Base-by-base conservation (phyloP, 53 echinoderm and acorn worm species). In the Holothuria leucospilota region DNA sequence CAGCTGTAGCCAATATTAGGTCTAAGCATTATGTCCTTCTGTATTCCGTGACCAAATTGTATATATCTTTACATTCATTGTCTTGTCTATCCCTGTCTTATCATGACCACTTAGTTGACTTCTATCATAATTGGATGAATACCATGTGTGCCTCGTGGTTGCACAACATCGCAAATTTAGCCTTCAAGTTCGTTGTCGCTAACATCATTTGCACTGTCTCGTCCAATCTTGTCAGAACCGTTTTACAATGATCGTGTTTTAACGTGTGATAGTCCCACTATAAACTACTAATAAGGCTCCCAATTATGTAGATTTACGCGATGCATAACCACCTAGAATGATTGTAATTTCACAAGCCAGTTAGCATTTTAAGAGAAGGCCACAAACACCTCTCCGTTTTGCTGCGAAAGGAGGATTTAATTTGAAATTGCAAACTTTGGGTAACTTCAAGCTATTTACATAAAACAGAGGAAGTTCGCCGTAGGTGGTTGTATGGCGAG, bases 381-480 rank as follows among this genome's bases (percentile, higher is more conserved):
- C 72, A 72, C 41, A 72, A 72, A 41, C 41, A 41, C 72, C 72
- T 40, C 49, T 24, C 41, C 20, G 21, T 72, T 72, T 72, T 23
- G 72, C 21, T 49, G 72, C 20, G 20, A 72, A 72, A 72, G 72
- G 49, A 40, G 72, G 72, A 72, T 72, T 72, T 72, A 72, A 39
- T 72, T 72, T 39, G n/a, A 72, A 72, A 39, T 39, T 72, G 72
- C 72, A 72, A 72, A 72, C 41, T 72, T 72, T 72, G 49, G 72
- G 72, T 72, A 72, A 72, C 72, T 72, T 72, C 41, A 20, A 72
- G 72, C 72, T 72, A 72, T 72, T 72, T 72, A 72, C 72, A 72
- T 72, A 42, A 39, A 72, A 72, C 28, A 42, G 39, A 64, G 65
- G 18, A 20, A 39, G 72, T 24, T 6, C 49, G 72, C 72, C 72